These are phyloP conservation scores for Tragulus kanchil DNA, from an alignment of 2,113 vertebrate species.

Conservation along the genomic window DNA sequence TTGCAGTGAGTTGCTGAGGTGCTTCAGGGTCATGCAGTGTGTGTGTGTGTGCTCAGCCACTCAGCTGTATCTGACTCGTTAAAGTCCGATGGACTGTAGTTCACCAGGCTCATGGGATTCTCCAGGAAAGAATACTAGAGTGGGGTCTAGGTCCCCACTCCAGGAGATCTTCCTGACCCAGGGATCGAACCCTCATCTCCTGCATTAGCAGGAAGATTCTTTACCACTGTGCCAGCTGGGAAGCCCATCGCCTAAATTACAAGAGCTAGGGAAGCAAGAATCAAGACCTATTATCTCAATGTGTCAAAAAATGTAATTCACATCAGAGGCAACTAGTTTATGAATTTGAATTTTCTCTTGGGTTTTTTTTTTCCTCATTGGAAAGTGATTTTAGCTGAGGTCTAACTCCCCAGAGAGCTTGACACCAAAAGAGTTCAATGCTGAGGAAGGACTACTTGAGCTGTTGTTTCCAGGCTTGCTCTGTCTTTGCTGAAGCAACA, in stretches of 20 bases:
- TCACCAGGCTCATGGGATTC: not conserved
- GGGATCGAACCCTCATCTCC: not conserved
- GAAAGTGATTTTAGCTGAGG: slow-evolving; percentile 60
- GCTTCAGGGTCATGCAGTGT: slow-evolving; percentile 29
- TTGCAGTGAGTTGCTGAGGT: slow-evolving; percentile 3
- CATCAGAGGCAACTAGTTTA: slow-evolving; percentile 60
- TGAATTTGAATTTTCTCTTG: slow-evolving; percentile 75
- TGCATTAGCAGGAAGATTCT: not conserved
- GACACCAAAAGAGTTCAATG: slow-evolving; percentile 17
- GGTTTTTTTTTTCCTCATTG: not conserved
- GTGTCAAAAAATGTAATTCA: slow-evolving; percentile 66
- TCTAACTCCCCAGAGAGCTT: slow-evolving; percentile 24
- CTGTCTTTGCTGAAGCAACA: not conserved
- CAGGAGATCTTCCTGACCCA: not conserved
- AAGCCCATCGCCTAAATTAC: not conserved
- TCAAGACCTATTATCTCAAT: slow-evolving; percentile 47
- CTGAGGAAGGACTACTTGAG: not conserved
- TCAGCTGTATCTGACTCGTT: not conserved
- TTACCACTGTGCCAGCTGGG: not conserved
- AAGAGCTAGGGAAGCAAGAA: slow-evolving; percentile 59
- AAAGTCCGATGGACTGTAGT: not conserved
- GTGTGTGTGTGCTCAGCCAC: not conserved
- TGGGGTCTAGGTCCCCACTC: not conserved
- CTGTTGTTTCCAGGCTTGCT: slow-evolving; percentile 23
- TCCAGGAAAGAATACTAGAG: not conserved